Base-by-base conservation (phyloP, 2,113 vertebrate genomes). In the Arvicanthis niloticus region DNA sequence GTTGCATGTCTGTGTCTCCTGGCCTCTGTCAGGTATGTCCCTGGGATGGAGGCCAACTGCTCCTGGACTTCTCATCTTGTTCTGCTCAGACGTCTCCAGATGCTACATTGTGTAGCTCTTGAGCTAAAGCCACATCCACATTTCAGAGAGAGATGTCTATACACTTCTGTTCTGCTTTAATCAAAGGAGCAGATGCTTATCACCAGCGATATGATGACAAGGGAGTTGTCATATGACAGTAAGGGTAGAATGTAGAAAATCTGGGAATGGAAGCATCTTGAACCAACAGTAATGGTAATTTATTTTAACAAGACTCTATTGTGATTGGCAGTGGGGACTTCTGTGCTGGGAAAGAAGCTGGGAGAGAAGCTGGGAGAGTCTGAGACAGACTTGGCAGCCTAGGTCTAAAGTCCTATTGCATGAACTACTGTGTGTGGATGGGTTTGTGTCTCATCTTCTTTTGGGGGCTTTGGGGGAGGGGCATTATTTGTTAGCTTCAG, bases 321-420 rank as follows among this genome's bases (percentile, higher is more conserved):
- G 34, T 48, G 62, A 58, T 4, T 91, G 58, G 68, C 58, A 88
- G 65, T 26, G 70, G 91, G 96, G 95, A 85, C 62, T 67, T 87
- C 73, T 90, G 87, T 29, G 5, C 37, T 53, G 73, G n/a, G 70
- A 94, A 21, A 15, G 40, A 91, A 68, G 68, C 82, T 37, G 24
- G n/a, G 70, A 94, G 26, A 15, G 40, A 91, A 68, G 68, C 82
- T 37, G 24, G 58, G 72, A 77, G 40, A 12, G 68, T 78, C 58
- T 45, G 88, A 95, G 31, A 77, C 7, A 72, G 78, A 89, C 26
- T 68, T 84, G 60, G 31, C 65, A 56, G 21, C 88, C 45, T 1
- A 0, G 21, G 22, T 42, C 87, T 89, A 26, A 91, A 84, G 3
- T 91, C 60, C 29, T 65, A 21, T 10, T 37, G 93, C 76, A 88